Conservation (phyloP, 1,140 invertebrate genomes). For the Drosophila pachea region DNA sequence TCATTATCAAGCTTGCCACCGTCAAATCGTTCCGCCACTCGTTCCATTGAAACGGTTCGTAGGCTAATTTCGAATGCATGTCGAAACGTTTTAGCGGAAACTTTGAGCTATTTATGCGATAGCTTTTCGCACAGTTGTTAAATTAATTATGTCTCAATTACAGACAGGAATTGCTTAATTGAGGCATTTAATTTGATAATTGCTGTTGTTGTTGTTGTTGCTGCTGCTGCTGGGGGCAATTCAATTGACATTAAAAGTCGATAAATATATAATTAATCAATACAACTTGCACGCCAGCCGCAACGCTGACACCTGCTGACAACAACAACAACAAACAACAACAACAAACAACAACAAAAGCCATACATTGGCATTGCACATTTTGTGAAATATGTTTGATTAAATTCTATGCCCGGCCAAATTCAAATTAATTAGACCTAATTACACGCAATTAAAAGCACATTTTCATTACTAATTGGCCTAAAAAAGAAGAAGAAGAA, state of each 20-base stretch:
- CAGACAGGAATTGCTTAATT: conserved; percentile 29
- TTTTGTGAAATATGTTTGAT: conserved; percentile 49
- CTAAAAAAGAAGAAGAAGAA: conserved; percentile 7
- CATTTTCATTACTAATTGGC: conserved; percentile 68
- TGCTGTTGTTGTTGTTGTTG: conserved; percentile 9
- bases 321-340: conserved; percentile 16
- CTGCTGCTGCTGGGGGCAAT: conserved; percentile 9
- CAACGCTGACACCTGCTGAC: conserved; percentile 57
- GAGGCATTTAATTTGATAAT: conserved; percentile 34
- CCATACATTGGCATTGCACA: conserved; percentile 35
- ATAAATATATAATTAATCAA: conserved; percentile 41
- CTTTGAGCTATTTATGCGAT: background rate
- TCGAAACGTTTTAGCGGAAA: background rate
- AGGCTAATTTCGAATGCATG: background rate
- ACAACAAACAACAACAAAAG: conserved; percentile 11
- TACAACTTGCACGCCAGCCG: conserved; percentile 39
- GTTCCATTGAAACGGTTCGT: background rate
- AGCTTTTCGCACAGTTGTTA: conserved; percentile 21
- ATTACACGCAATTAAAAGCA: conserved; percentile 66
- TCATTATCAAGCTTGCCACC: background rate
- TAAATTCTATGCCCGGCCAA: conserved; percentile 39
- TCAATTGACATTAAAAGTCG: conserved; percentile 9
- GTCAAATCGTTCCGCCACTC: background rate
- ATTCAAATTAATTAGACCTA: conserved; percentile 71
- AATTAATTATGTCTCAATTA: conserved; percentile 28